Base-by-base conservation (phyloP, 1,140 invertebrate genomes). In the Maniola jurtina region DNA sequence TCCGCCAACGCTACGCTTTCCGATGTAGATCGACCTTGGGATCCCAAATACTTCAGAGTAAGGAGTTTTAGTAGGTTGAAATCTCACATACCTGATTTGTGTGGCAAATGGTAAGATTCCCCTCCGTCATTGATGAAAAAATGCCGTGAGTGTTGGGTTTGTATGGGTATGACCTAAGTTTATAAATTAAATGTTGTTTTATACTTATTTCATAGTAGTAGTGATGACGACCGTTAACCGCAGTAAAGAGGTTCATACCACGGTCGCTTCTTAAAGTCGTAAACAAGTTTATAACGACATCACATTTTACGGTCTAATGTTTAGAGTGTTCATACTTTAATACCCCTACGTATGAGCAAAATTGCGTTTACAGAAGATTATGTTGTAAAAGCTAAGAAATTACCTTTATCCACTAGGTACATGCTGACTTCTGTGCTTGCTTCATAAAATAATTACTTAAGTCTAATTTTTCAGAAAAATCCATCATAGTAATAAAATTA, bases 201-300 rank as follows among this genome's bases (percentile, higher is more conserved):
- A 25, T 4, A 52, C 8, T 16, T 52, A 52, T 16, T 52, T 25
- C 8, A 16, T 9, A 52, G 14, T 52, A 5, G 10, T 25, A 52
- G 16, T 52, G 13, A 52, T 52, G 48, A 52, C 15, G 16, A 14
- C 48, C 48, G 16, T 52, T 52, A 52, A 16, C 48, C 16, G 6
- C 52, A n/a, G 25, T 34, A 52, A 25, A 55, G 52, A 34, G 5
- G 16, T 50, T 15, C 33, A 55, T 34, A 11, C 52, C 33, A 34
- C 2, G 52, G 25, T 13, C 52, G 25, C 52, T 55, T 55, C 52
- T 55, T 34, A 0, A 55, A 55, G 25, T 55, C 52, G 52, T 55
- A 55, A 55, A 55, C 52, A 55, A 55, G 52, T 55, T 55, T 55
- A 55, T 55, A 55, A 55, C 52, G 52, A 55, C 52, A 55, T 34